phyloP scores from a whole-genome alignment of 2,113 vertebrate species.

The Pantherophis guttatus region DNA sequence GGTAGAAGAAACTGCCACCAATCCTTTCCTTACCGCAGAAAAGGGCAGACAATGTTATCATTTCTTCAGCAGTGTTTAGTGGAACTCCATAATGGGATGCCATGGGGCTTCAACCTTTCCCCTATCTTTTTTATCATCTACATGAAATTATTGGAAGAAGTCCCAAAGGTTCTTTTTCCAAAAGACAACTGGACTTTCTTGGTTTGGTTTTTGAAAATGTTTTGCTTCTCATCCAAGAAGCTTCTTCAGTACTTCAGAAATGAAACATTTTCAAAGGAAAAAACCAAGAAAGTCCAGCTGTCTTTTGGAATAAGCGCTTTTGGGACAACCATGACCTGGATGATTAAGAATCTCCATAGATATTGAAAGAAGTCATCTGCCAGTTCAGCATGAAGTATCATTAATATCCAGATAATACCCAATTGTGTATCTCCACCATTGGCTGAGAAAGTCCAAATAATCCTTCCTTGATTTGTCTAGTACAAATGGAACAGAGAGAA shows the following conservation, averaged over 20 bases:
- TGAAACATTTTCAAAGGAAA: background rate
- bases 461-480: background rate
- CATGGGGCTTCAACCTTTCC: background rate
- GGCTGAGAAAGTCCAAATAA: background rate
- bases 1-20: background rate
- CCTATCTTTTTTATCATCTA: background rate
- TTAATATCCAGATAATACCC: background rate
- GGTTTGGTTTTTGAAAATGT: background rate
- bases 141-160: background rate
- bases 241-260: background rate
- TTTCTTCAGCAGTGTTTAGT: background rate
- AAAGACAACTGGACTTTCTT: background rate
- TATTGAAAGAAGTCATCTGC: background rate
- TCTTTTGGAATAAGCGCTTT: background rate
- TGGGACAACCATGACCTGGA: background rate
- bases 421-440: background rate
- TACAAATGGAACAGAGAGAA: background rate
- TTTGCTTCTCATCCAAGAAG: background rate
- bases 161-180: background rate
- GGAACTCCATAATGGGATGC: background rate
- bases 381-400: background rate
- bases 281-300: background rate
- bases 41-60: background rate
- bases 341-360: background rate
- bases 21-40: background rate